Percentiles rank a stretch among this genome's conserved stretches.
Evolutionary conservation across 2,797 vertebrate species (phyloP).

Genomic region (Xyrichtys novacula): DNA sequence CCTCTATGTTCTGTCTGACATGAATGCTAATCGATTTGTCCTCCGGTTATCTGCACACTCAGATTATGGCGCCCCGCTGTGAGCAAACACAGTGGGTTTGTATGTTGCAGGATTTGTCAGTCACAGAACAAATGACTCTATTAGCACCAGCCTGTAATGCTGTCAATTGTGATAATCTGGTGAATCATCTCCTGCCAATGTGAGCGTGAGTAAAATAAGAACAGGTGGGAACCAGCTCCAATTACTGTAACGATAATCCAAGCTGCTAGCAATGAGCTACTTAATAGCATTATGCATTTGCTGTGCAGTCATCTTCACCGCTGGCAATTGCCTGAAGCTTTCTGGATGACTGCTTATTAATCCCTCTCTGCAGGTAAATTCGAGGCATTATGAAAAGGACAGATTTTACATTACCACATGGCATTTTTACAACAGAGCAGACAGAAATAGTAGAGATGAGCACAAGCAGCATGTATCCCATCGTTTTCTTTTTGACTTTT

Average conservation of each 20-base stretch:
- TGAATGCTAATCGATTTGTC: slow-evolving; percentile 52
- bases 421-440: slow-evolving; percentile 27
- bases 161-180: slow-evolving; percentile 51
- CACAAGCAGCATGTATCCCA: slow-evolving; percentile 14
- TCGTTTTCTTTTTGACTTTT: slow-evolving; percentile 24
- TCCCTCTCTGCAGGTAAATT: slow-evolving; percentile 42
- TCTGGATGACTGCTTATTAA: slow-evolving; percentile 41
- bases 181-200: slow-evolving; percentile 33
- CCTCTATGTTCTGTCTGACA: slow-evolving; percentile 36
- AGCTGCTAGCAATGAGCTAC: slow-evolving; percentile 61
- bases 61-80: slow-evolving; percentile 44
- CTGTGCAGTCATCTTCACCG: slow-evolving; percentile 52
- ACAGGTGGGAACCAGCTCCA: slow-evolving; percentile 66
- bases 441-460: slow-evolving; percentile 19
- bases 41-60: slow-evolving; percentile 41
- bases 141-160: slow-evolving; percentile 41
- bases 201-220: slow-evolving; percentile 54
- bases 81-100: slow-evolving; percentile 39
- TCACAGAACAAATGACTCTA: slow-evolving; percentile 47
- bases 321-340: slow-evolving; percentile 49
- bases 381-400: slow-evolving; percentile 1
- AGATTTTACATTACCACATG: slow-evolving; percentile 22
- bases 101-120: slow-evolving; percentile 40
- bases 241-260: slow-evolving; percentile 62
- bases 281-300: slow-evolving; percentile 65